phyloP scores from a whole-genome alignment of 2,797 vertebrate genomes.

The Podargus strigoides region DNA sequence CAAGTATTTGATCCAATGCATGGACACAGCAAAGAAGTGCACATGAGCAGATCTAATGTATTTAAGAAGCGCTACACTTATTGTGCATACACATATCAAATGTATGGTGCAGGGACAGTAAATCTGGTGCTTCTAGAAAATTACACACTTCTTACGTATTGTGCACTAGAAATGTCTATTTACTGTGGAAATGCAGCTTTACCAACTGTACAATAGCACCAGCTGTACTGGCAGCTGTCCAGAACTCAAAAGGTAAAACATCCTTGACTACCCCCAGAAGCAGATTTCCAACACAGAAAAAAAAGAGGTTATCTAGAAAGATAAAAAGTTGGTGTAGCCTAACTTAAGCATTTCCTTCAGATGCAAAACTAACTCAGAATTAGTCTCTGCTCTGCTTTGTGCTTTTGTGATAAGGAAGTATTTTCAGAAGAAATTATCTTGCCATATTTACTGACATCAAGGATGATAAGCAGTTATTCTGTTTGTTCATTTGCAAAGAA shows the following conservation, averaged over 20 bases:
- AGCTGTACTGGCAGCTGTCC: background rate
- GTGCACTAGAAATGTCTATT: background rate
- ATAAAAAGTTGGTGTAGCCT: background rate
- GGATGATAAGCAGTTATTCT: background rate
- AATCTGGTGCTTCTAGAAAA: background rate
- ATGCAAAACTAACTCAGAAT: background rate
- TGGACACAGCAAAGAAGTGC: background rate
- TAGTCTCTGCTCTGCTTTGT: background rate
- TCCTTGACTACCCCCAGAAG: background rate
- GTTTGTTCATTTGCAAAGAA: background rate
- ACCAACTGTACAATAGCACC: background rate
- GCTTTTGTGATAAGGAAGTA: background rate
- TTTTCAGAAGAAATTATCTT: background rate
- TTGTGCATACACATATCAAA: background rate
- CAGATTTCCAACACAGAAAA: background rate
- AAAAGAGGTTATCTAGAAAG: background rate
- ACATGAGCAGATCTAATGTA: background rate
- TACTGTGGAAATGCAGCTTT: background rate
- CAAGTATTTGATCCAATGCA: background rate
- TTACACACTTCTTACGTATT: background rate
- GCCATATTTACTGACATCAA: background rate
- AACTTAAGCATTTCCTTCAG: background rate
- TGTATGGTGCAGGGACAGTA: background rate
- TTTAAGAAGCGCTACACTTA: background rate
- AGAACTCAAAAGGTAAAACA: background rate